Base-by-base conservation (phyloP, 2,888 invertebrate species). In the Tenthredo livida region DNA sequence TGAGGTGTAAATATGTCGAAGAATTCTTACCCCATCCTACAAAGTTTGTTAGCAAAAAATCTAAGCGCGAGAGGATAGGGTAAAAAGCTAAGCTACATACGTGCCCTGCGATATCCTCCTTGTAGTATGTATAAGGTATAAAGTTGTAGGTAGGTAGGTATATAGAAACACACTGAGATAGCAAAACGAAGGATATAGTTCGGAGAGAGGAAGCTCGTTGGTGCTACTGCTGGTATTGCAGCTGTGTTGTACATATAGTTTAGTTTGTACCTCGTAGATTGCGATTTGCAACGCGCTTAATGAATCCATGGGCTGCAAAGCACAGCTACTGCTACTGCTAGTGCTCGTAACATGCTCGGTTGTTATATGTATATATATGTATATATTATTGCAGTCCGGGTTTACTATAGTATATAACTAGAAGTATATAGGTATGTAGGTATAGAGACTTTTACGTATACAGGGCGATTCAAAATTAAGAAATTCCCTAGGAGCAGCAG, bases 221-320 rank as follows among this genome's bases (percentile, higher is more conserved):
- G 4, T 61, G n/a, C 61, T 61, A 21, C n/a, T 61, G 12, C 61
- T 25, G 0, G 5, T 54, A 58, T n/a, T 25, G 15, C 67, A 67
- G 29, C 33, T 70, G 37, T 61, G 21, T 21, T 21, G 12, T 12
- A 37, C 70, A 29, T 70, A 37, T 37, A 29, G 33, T 70, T 37
- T 4, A n/a, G 33, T 37, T 70, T 70, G 37, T 70, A 70, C 90
- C 91, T 91, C 90, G 91, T 91, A 92, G 92, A 93, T 92, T 92
- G 92, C 92, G 91, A 93, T 93, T 93, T 90, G 92, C 91, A 89
- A 93, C 91, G 93, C 92, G 87, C 90, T 91, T 93, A 93, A 93
- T 92, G 92, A 93, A 93, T 90, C 92, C 61, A 25, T 12, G 25
- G 10, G 89, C 88, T 90, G 37, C 29, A 37, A 25, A 70, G 70